Conservation (phyloP, 2,888 invertebrate species). For the Ichneumoninae sp. region DNA sequence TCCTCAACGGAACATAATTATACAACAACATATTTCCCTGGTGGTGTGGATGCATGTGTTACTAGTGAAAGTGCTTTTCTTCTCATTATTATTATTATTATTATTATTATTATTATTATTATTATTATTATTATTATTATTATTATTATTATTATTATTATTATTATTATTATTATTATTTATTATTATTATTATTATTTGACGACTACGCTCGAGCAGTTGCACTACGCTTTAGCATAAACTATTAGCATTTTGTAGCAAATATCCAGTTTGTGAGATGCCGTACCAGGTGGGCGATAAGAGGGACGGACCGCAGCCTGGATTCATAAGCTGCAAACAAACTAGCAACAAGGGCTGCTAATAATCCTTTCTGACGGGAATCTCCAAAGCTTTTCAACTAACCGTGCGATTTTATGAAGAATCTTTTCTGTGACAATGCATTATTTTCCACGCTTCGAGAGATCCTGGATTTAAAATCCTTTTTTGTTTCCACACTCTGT, state of each 20-base stretch:
- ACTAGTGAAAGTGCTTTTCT: background rate
- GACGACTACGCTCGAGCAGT: background rate
- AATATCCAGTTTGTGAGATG: constrained; percentile 30
- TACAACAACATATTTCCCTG: constrained; percentile 16
- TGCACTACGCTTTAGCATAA: background rate
- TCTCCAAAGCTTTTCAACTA: constrained; percentile 34
- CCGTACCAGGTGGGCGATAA: constrained; percentile 28
- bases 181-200: background rate
- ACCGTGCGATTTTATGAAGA: constrained; percentile 39
- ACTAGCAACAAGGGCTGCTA: constrained; percentile 69
- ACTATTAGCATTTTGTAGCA: constrained; percentile 36
- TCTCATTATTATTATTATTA: background rate
- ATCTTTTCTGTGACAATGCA: constrained; percentile 26
- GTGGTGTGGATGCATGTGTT: constrained; percentile 11
- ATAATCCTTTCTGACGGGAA: constrained; percentile 62
- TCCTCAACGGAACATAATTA: constrained; percentile 16
- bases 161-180: background rate
- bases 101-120: background rate
- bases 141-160: background rate
- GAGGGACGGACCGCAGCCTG: constrained; percentile 2
- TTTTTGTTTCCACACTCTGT: constrained; percentile 22
- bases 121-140: background rate
- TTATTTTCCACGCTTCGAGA: constrained; percentile 15
- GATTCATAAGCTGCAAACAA: constrained; percentile 70
- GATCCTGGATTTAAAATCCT: constrained; percentile 34